Evolutionary conservation across 2,888 invertebrate species (phyloP), one percentile per base, ranked within the genome.

Genomic region (Plebejus anna): DNA sequence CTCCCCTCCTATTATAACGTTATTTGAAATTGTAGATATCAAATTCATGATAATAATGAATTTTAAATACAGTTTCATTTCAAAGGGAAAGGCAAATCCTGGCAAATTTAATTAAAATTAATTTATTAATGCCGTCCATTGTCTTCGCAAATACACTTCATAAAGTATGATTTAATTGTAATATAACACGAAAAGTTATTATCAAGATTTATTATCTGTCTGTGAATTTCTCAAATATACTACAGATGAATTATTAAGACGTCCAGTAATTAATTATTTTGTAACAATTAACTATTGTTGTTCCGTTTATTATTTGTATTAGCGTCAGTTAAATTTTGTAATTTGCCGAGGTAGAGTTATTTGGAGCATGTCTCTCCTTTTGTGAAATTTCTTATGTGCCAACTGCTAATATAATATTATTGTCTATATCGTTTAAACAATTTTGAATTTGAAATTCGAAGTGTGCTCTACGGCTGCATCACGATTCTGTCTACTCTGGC

Each of bases 71-170:
- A 36, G 32, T 66, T 32, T 66, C 11, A 71, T 71, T 42, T 71
- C 55, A 73, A 76, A 72, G 72, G 42, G 47, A 59, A 47, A 47
- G 72, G 72, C 47, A 61, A 76, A 76, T 73, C 61, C 38, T 59
- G 28, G 5, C 38, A 32, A 75, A 72, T 72, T 76, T 76, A 76
- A 76, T 76, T 72, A 76, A 72, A 51, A 73, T 73, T 73, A 73
- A 73, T 55, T 73, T 73, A 51, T 73, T 11, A 73, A 73, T 73
- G 42, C 72, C 75, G 71, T 36, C 70, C 55, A 73, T 73, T 73
- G 73, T 72, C 72, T 72, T 47, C 55, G 55, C 16, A 55, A 73
- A 73, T 73, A 73, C 22, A 72, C 73, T 73, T 73, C 32, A 73
- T 55, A 55, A 73, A 73, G 73, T 73, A 55, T 55, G 13, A 73